Base-by-base conservation (phyloP, 2,888 invertebrate species). In the Lycophotia porphyrea region DNA sequence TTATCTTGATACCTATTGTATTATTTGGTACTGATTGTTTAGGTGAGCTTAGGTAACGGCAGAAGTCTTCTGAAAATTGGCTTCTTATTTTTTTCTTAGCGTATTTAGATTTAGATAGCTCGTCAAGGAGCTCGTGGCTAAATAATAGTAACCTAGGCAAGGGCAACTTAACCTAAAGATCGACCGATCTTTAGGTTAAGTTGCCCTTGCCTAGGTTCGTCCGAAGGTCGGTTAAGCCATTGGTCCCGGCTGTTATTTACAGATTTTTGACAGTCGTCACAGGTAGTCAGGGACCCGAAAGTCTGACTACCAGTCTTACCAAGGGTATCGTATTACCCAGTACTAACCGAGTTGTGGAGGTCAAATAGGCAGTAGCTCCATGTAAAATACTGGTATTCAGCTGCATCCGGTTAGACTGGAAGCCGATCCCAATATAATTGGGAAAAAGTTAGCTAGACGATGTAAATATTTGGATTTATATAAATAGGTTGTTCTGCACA, bases 1-100 rank as follows among this genome's bases (percentile, higher is more conserved):
- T 82, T 82, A 84, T 84, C 69, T 80, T 49, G 24, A 55, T 55
- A 15, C 63, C 39, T 63, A 80, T 73, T 80, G 80, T 78, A 55
- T 63, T 77, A 72, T 61, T 64, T 63, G 13, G 60, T 55, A 55
- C 21, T 58, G 49, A 79, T 84, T 74, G 69, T 74, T 60, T 69
- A n/a, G n/a, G 13, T 42, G 3, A 1, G 58, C 31, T 39, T 4
- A n/a, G 34, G 5, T 63, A 39, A 13, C 24, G n/a, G 21, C 52
- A 11, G 21, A 13, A 34, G 7, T 9, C 9, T 31, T 15, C 1
- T 15, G 42, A 1, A 15, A n/a, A 72, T 13, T 13, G n/a, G 5
- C 21, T 4, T 31, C 4, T 69, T 39, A 13, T 34, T 24, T 68
- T 27, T 18, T 1, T 21, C 1, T 15, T 5, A 27, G 31, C 13